Evolutionary conservation across 30 jellyfish, hydroid and myxozoan species (phyloP), one percentile per base, ranked within the genome.

Genomic region (Rhopilema esculentum): DNA sequence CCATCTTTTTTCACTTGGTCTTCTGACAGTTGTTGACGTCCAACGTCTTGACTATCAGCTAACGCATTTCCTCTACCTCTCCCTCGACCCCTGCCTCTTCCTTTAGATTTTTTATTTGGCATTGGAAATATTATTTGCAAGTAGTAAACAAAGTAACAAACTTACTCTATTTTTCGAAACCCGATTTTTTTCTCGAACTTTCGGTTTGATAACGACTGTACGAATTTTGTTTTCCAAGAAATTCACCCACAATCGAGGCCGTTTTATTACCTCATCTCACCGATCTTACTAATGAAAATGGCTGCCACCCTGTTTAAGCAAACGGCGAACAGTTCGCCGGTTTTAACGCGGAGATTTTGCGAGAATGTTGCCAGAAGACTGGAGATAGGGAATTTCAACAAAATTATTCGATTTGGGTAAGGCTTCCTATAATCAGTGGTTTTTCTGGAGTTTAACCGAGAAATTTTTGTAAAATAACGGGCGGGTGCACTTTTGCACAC

Each of bases 71-170:
- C 57, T 40, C 57, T 40, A 40, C 57, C 57, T 40, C 83, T 72
- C 30, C 83, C 83, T 27, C 83, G 27, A 27, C 67, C 83, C 30
- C 83, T 27, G 2, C 83, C 66, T 30, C 83, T 72, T 16, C 83
- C 83, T 72, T 66, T 27, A 27, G 67, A 32, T 72, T 32, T 30
- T 27, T 63, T 40, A 6, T 40, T 40, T 40, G 57, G 57, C 57
- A 40, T 40, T 12, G 12, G 9, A 6, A 12, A 40, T 69, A 12
- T 40, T 6, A 17, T 7, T 20, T 17, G 27, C 74, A 64, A 20
- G 7, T 2, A 40, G 6, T 40, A 2, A 40, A 40, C 6, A 40
- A 6, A 40, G 57, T 12, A 6, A 40, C 57, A 40, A 12, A 2
- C 12, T 40, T n/a, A n/a, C n/a, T n/a, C n/a, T n/a, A n/a, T n/a